Conservation (phyloP, 2,888 invertebrate genomes). For the Aleiodes leptofemur region DNA sequence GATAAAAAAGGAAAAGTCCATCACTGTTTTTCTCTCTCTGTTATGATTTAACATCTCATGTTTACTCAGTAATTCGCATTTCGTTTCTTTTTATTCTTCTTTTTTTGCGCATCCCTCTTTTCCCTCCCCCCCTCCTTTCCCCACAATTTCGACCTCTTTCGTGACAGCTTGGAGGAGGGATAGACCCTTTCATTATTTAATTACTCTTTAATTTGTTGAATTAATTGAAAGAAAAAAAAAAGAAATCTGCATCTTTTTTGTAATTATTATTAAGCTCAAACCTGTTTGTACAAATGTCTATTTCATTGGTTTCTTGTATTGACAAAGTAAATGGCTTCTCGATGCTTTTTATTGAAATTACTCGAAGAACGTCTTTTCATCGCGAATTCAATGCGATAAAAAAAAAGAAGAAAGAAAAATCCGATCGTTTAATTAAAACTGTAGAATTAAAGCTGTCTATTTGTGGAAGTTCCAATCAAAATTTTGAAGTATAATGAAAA, state of each 20-base stretch:
- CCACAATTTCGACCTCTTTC: constrained; percentile 69
- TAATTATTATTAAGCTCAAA: constrained; percentile 49
- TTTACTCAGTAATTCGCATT: constrained; percentile 25
- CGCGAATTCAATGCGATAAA: not conserved
- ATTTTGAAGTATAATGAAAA: not conserved
- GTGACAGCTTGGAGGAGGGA: constrained; percentile 74
- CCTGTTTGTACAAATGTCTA: constrained; percentile 49
- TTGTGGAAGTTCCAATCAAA: not conserved
- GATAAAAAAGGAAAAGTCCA: constrained; percentile 48
- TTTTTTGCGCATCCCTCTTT: constrained; percentile 53
- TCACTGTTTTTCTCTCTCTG: constrained; percentile 39
- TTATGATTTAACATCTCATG: constrained; percentile 40
- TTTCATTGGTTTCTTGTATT: constrained; percentile 41
- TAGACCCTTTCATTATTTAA: not conserved
- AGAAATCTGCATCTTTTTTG: not conserved
- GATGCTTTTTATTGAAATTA: constrained; percentile 8
- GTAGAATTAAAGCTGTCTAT: no score
- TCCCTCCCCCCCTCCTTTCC: constrained; percentile 51
- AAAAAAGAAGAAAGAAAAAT: no score
- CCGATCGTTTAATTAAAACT: no score
- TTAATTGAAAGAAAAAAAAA: not conserved
- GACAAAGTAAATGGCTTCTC: constrained; percentile 31
- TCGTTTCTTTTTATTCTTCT: constrained; percentile 42
- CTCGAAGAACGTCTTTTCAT: constrained; percentile 6
- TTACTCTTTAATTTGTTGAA: not conserved